A percentile compares a stretch with the other conserved stretches of the same genome.
phyloP scores from a whole-genome alignment of 2,797 vertebrate genomes.

The Phyllotis vaccarum region DNA sequence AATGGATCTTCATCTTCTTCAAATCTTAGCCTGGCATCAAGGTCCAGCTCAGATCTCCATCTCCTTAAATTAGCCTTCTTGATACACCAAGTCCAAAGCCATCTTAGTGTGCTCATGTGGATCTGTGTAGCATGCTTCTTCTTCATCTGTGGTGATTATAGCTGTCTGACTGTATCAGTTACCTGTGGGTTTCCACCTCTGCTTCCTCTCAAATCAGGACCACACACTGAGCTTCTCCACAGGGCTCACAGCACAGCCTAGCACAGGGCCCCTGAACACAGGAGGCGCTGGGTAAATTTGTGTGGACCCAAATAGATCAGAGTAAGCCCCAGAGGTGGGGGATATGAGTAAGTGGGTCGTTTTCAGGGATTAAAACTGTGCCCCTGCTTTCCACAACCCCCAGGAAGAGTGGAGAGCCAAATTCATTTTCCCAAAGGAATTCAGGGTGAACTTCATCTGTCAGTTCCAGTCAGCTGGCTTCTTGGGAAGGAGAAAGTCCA shows the following conservation, averaged over 20 bases:
- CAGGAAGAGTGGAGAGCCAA: conserved; percentile 45
- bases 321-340: not conserved
- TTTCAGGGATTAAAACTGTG: conserved; percentile 25
- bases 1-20: conserved; percentile 53
- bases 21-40: not conserved
- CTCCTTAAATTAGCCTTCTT: conserved; percentile 17
- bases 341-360: conserved; percentile 25
- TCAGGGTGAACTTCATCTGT: conserved; percentile 54
- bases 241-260: not conserved
- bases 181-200: not conserved
- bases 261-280: not conserved
- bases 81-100: not conserved
- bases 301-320: conserved; percentile 69
- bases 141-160: not conserved
- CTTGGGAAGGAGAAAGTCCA: not conserved
- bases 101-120: not conserved
- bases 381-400: not conserved
- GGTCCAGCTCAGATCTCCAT: conserved; percentile 12
- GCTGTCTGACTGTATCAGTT: not conserved
- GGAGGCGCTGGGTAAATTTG: conserved; percentile 25
- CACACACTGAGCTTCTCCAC: not conserved
- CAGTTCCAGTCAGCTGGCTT: conserved; percentile 44
- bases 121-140: not conserved
- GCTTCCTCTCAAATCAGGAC: not conserved
- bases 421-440: conserved; percentile 19